Evolutionary conservation across 2,888 invertebrate genomes (phyloP), one percentile per base, ranked within the genome.

Genomic region (Diplolepis rosae): DNA sequence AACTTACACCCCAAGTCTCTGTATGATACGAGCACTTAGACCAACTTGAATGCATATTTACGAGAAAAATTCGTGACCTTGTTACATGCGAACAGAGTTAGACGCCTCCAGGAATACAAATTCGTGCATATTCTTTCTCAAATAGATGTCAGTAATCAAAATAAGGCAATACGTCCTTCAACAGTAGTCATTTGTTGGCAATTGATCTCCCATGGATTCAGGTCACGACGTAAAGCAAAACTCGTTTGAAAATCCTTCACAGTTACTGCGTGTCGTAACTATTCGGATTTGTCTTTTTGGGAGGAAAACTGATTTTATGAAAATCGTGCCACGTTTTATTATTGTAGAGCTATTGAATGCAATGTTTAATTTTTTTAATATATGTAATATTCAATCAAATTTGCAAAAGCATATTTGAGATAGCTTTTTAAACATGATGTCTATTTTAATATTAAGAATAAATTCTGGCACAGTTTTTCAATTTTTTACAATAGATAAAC

Each of bases 31-130:
- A 73, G 68, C 71, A 79, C 80, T 79, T 77, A 72, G 74, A 66
- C 74, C 71, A 65, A 54, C 72, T 70, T 79, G 76, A 77, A 73
- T 75, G 80, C 81, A 85, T 85, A 85, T 85, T 85, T 85, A 84
- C 83, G 84, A 82, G 83, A 79, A 72, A 80, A 77, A 71, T 76
- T 82, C 81, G 80, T 80, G 83, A 79, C 80, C 78, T 74, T 73
- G 76, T 73, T 79, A 79, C 80, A 78, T 54, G 65, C 68, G 72
- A 77, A 70, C 69, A 71, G 42, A 35, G 35, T 30, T 65, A 69
- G 69, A 71, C 68, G 61, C 78, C 72, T 81, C 78, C 77, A 77
- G 73, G 82, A 80, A 85, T 85, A 84, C 82, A 83, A 84, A 85
- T 83, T 83, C 67, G 42, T 72, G 75, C 71, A 74, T 79, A 83